Base-by-base conservation (phyloP, 2,113 vertebrate genomes). In the Ceratotherium simum region DNA sequence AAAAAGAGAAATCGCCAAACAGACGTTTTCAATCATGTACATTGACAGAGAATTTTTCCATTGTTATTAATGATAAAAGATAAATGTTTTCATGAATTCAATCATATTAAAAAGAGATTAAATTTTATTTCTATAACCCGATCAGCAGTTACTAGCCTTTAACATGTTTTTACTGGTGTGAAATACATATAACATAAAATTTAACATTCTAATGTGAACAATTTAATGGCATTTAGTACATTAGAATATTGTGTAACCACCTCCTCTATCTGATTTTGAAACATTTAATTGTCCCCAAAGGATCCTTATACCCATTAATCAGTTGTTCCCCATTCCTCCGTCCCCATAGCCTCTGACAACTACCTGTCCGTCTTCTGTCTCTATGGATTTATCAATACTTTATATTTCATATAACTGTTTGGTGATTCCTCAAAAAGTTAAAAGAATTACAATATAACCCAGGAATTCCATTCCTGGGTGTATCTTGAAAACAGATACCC, bases 1-100 rank as follows among this genome's bases (percentile, higher is more conserved):
- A 97, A 84, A 4, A 13, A 65, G 2, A 72, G n/a, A 91, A 42
- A 96, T 97, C 10, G 95, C 6, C 31, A 97, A 92, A 92, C 36
- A 58, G 17, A 83, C 48, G 17, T 20, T 39, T 85, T 76, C 29
- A 96, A 46, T 85, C 4, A 46, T 95, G 42, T 39, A 78, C 20
- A 83, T 62, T 95, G 6, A 48, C 95, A 31, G 13, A 91, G 3
- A 5, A 36, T 46, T 95, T 97, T 97, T 95, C 4, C 3, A 1
- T 97, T 4, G 13, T 91, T 60, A 51, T 33, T 82, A 69, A 92
- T 3, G 5, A 16, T 86, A 7, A 96, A 89, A 73, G 9, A 84
- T 82, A 6, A 95, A 14, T 27, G 1, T 42, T 93, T 85, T n/a
- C 2, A 46, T 83, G 25, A 62, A 72, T 73, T 75, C 16, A 80